These are phyloP conservation scores for Cataglyphis albicans DNA, from an alignment of 2,888 invertebrate genomes.

Conservation along the genomic window DNA sequence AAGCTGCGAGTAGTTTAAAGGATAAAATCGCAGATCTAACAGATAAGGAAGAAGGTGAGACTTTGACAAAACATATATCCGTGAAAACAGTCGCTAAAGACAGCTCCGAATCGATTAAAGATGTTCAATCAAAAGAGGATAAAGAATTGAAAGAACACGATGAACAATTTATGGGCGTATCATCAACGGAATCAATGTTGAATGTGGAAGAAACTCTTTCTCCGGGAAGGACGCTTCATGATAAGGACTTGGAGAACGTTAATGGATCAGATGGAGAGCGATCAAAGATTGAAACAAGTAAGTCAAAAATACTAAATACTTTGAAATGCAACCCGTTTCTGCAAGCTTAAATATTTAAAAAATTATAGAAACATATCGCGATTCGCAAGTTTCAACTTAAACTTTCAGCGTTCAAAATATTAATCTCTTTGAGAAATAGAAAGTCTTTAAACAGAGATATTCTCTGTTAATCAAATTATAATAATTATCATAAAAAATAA, in stretches of 20 bases:
- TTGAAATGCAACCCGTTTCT: neutral
- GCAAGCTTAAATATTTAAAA: neutral
- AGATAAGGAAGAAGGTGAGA: conserved; percentile 37
- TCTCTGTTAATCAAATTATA: neutral
- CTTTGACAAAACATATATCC: conserved; percentile 34
- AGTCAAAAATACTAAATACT: conserved; percentile 10
- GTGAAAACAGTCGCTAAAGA: conserved; percentile 34
- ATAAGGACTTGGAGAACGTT: conserved; percentile 21
- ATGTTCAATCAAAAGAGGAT: neutral
- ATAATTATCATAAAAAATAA: neutral
- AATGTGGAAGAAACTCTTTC: conserved; percentile 48
- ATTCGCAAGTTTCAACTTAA: neutral
- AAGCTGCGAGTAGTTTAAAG: conserved; percentile 29
- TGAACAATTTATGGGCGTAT: conserved; percentile 67
- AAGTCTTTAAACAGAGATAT: neutral
- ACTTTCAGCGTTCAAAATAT: neutral
- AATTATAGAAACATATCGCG: neutral
- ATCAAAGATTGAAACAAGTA: conserved; percentile 46
- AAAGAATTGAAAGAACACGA: neutral
- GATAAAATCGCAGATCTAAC: conserved; percentile 16
- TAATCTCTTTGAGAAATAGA: neutral
- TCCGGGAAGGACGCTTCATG: conserved; percentile 43
- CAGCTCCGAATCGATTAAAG: neutral
- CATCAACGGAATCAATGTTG: conserved; percentile 59
- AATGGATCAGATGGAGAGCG: neutral